phyloP scores from a whole-genome alignment of 2,113 vertebrate genomes.

The Eolophus roseicapilla region DNA sequence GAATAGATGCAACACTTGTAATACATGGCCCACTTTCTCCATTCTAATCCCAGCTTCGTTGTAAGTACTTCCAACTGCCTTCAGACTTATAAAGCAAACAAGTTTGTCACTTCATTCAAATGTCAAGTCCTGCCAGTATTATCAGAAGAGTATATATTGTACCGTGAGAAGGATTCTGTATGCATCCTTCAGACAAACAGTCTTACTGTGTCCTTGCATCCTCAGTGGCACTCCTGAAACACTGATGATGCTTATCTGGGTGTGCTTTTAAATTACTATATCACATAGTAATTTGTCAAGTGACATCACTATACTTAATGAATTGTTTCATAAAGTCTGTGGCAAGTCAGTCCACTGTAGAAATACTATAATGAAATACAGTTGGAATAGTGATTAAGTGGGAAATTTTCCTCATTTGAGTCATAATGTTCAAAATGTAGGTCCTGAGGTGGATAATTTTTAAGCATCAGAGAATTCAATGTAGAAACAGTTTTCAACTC shows the following conservation, averaged over 20 bases:
- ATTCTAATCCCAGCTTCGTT: not conserved
- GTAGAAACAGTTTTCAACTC: constrained; percentile 27
- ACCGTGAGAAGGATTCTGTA: not conserved
- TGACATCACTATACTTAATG: not conserved
- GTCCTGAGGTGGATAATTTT: not conserved
- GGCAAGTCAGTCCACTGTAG: constrained; percentile 22
- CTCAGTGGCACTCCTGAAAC: not conserved
- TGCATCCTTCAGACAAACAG: not conserved
- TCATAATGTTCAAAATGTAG: not conserved
- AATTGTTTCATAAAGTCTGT: constrained; percentile 4
- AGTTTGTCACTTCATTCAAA: not conserved
- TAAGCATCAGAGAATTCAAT: not conserved
- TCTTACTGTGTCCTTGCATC: not conserved
- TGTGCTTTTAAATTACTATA: not conserved
- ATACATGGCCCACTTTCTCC: not conserved
- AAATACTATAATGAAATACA: constrained; percentile 20
- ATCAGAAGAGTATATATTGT: not conserved
- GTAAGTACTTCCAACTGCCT: not conserved
- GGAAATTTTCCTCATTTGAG: constrained; percentile 9
- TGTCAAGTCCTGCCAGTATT: not conserved
- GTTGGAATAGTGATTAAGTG: constrained; percentile 22
- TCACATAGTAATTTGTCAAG: not conserved
- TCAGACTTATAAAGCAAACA: not conserved
- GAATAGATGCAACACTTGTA: not conserved
- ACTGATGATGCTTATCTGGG: not conserved